A percentile compares a stretch with the other conserved stretches of the same genome.
These are phyloP conservation scores for Tetranychus cinnabarinus DNA, from an alignment of 1,140 invertebrate genomes.

Conservation along the genomic window DNA sequence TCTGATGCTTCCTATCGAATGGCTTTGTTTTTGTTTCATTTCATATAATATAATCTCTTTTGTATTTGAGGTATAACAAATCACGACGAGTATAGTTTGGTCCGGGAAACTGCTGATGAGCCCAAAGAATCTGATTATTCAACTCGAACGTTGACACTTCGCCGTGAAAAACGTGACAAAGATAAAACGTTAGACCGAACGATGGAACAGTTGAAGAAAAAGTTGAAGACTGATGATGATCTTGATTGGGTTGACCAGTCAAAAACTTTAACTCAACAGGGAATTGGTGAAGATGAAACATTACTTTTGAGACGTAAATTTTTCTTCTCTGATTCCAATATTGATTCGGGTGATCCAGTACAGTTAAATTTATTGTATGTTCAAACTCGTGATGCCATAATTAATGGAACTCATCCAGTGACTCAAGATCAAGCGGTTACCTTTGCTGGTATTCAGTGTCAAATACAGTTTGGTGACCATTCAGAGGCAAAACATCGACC, in stretches of 20 bases:
- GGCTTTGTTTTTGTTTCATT: neutral
- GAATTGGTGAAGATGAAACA: conserved; percentile 73
- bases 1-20: neutral
- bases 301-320: conserved; percentile 77
- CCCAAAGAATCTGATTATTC: conserved; percentile 38
- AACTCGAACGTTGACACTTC: conserved; percentile 56
- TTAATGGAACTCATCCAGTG: conserved; percentile 99
- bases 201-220: conserved; percentile 91
- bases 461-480: conserved; percentile 92
- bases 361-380: conserved; percentile 93
- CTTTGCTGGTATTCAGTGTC: conserved; percentile 92
- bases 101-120: conserved; percentile 53
- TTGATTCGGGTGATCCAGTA: conserved; percentile 91
- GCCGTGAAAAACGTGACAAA: conserved; percentile 44
- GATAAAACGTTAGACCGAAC: conserved; percentile 63
- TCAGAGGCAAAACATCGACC: conserved; percentile 78
- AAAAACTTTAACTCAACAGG: conserved; percentile 88
- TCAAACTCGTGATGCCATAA: conserved; percentile 76
- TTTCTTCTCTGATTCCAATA: conserved; percentile 98
- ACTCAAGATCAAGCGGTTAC: conserved; percentile 87
- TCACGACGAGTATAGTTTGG: conserved; percentile 94
- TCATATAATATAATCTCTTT: too few species aligned
- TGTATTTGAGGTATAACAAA: conserved; percentile 57
- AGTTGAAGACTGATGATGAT: conserved; percentile 95
- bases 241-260: conserved; percentile 95